These are phyloP conservation scores for Agrochola lychnidis DNA, from an alignment of 2,888 invertebrate species.

Conservation along the genomic window DNA sequence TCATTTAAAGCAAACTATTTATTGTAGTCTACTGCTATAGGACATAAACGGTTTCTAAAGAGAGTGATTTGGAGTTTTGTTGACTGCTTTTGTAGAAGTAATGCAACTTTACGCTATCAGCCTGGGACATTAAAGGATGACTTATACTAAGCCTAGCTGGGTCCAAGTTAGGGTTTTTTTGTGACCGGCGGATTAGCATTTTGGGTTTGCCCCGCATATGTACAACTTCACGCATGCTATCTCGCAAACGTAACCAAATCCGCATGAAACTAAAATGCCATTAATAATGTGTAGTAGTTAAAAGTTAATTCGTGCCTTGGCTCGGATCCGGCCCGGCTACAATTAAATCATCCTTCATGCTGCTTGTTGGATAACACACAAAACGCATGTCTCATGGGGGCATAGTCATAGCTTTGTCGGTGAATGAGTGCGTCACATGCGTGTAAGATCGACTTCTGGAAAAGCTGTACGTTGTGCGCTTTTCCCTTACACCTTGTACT, in stretches of 20 bases:
- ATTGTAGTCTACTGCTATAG: background rate
- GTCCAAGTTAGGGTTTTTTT: background rate
- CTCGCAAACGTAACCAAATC: background rate
- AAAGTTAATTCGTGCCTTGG: background rate
- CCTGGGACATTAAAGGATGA: background rate
- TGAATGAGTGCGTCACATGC: constrained; percentile 40
- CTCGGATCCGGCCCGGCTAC: background rate
- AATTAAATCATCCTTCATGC: constrained; percentile 3
- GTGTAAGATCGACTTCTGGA: constrained; percentile 4
- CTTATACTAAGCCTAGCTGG: background rate
- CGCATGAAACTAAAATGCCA: background rate
- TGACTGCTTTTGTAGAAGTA: background rate
- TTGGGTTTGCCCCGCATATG: background rate
- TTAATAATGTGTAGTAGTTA: background rate
- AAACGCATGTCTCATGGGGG: constrained; percentile 25
- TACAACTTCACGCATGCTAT: background rate
- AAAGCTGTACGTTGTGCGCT: constrained; percentile 32
- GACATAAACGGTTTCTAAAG: too few species aligned
- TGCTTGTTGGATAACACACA: background rate
- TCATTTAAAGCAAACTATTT: background rate
- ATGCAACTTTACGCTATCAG: background rate
- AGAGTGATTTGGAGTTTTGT: background rate
- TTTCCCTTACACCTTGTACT: constrained; percentile 19
- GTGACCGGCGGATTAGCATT: background rate
- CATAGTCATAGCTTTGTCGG: background rate